Evolutionary conservation across 30 jellyfish, hydroid and myxozoan genomes (phyloP).

Genomic region (Cassiopea andromeda): DNA sequence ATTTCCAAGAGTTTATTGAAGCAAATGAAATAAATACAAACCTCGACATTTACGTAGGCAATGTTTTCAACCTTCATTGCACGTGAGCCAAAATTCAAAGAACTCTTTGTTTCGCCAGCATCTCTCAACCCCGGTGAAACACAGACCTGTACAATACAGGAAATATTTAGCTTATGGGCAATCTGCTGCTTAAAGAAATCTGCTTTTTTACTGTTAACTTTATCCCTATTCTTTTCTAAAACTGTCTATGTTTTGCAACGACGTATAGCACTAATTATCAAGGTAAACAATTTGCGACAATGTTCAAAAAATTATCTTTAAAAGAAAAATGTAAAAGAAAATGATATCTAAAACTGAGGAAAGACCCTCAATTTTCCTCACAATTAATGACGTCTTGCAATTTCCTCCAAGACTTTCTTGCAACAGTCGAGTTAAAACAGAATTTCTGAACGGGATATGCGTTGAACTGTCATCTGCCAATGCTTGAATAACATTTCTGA

Average conservation of each 20-base stretch:
- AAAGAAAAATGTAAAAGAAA: too few species aligned
- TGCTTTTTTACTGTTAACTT: too few species aligned
- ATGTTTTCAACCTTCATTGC: conserved; percentile 96
- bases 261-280: too few species aligned
- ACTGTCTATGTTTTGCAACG: too few species aligned
- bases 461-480: conserved; percentile 82
- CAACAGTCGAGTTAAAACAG: conserved; percentile 91
- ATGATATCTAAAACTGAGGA: too few species aligned
- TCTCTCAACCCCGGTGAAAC: conserved; percentile 89
- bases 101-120: conserved; percentile 88
- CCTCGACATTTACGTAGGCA: conserved; percentile 98
- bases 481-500: conserved; percentile 97
- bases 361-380: conserved; percentile 19
- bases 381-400: conserved; percentile 95
- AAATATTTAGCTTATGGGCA: too few species aligned
- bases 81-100: conserved; percentile 94
- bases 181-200: too few species aligned
- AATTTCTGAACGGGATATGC: conserved; percentile 95
- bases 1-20: too few species aligned
- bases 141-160: conserved; percentile 78
- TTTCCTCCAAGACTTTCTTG: conserved; percentile 99
- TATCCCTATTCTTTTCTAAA: too few species aligned
- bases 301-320: too few species aligned
- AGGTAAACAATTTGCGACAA: too few species aligned
- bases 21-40: neutral